Evolutionary conservation across 1,140 invertebrate species (phyloP).

Genomic region (Drosophila orosa): DNA sequence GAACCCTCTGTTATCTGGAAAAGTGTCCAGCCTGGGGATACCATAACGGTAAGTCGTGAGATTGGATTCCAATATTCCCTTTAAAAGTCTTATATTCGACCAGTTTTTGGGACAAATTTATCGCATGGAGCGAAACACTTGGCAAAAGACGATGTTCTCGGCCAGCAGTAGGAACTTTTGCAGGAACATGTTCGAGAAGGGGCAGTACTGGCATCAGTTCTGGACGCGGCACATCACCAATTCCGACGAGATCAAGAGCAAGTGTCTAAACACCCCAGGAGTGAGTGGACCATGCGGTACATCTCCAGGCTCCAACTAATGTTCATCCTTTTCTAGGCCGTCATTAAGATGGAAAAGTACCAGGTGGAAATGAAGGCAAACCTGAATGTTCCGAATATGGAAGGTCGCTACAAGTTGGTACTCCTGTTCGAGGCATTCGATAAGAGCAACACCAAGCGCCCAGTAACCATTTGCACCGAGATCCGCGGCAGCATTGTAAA

Average conservation of each 20-base stretch:
- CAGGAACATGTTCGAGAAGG: constrained; percentile 13
- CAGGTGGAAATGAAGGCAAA: not conserved
- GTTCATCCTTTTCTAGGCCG: not conserved
- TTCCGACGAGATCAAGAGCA: constrained; percentile 10
- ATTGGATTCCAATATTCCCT: not conserved
- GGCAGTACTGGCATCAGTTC: constrained; percentile 13
- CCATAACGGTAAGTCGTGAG: not conserved
- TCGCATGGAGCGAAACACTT: not conserved
- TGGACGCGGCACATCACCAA: constrained; percentile 26
- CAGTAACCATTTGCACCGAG: constrained; percentile 11
- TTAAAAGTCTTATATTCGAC: too few species aligned
- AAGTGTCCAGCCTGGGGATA: constrained; percentile 11
- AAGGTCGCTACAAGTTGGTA: constrained; percentile 16
- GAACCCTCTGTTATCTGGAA: not conserved
- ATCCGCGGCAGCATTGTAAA: not conserved
- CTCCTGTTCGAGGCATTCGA: constrained; percentile 7
- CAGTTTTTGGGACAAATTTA: not conserved
- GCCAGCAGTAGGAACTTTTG: constrained; percentile 18
- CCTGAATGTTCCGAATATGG: not conserved
- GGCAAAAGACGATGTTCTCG: constrained; percentile 18
- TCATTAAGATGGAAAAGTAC: not conserved
- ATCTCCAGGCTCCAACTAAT: too few species aligned
- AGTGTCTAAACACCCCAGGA: constrained; percentile 4
- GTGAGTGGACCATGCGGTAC: too few species aligned
- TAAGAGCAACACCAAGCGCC: constrained; percentile 3